Evolutionary conservation across 2,797 vertebrate species (phyloP), one percentile per base, ranked within the genome.

Genomic region (Synaphobranchus kaupii): DNA sequence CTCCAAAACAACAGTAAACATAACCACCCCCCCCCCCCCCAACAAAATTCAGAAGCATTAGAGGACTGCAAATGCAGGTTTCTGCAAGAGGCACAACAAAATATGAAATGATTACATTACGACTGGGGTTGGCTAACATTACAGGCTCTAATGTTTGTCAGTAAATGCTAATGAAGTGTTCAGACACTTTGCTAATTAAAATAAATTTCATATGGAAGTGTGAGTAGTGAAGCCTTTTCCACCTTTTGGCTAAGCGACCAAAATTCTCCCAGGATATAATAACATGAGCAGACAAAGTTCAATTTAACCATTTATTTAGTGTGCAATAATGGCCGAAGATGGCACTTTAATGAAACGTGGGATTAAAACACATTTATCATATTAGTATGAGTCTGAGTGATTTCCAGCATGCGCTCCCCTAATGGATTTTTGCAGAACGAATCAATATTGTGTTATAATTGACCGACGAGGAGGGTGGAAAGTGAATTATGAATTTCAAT

Each of bases 341-440:
- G 95, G 95, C 93, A 90, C 95, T 95, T 95, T 96, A 96, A 96
- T 95, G 95, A 93, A 95, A 94, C 84, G 89, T 90, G 54, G 93
- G 92, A 96, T 96, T 96, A 95, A 96, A 96, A 95, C 88, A 92
- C 96, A 96, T 96, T 96, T 94, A 96, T 96, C 95, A 96, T 94
- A 96, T 97, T 96, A 96, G 93, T 89, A 92, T 91, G 92, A 91
- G 91, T 95, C 95, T 95, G 94, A 95, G 95, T 94, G 94, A 95
- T 95, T 95, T 96, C 95, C 95, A 94, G 92, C 92, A 92, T 86
- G 91, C 89, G 94, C 94, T 95, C 96, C 95, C 93, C 93, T 96
- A 96, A 97, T 96, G 94, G 95, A 94, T 95, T 95, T 93, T 95
- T 92, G 92, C 90, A 95, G 95, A 96, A 94, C 93, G 94, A 95